A percentile compares a stretch with the other conserved stretches of the same genome.
These are phyloP conservation scores for Aphelenchoides besseyi DNA, from an alignment of 1,140 invertebrate genomes.

Conservation along the genomic window DNA sequence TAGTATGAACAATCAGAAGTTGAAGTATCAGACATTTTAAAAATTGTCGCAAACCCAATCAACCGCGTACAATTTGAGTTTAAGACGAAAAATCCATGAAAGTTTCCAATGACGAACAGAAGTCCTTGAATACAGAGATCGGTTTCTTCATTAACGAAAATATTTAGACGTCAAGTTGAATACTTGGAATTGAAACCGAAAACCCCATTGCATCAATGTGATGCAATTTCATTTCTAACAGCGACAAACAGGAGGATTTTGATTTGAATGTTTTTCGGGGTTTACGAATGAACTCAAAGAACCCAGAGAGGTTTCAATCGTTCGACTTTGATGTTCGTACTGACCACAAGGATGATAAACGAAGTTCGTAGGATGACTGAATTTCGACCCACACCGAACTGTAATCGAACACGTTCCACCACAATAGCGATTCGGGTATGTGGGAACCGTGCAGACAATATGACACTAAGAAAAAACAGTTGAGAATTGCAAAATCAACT, in stretches of 20 bases:
- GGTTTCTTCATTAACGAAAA: too few relatives aligned
- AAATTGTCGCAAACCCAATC: neutral
- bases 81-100: neutral
- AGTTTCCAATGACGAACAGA: neutral
- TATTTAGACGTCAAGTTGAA: too few relatives aligned
- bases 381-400: constrained; percentile 80
- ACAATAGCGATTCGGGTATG: constrained; percentile 71
- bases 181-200: too few relatives aligned
- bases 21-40: too few relatives aligned
- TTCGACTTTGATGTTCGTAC: constrained; percentile 9
- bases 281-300: neutral
- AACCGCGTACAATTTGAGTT: neutral
- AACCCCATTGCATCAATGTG: too few relatives aligned
- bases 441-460: constrained; percentile 81
- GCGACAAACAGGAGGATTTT: neutral
- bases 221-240: neutral
- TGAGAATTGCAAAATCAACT: constrained; percentile 15
- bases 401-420: constrained; percentile 71
- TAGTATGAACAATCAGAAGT: neutral
- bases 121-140: too few relatives aligned
- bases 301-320: neutral
- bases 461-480: constrained; percentile 74
- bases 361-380: constrained; percentile 81
- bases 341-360: constrained; percentile 69
- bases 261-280: too few relatives aligned